Conservation (phyloP, 2,797 vertebrate species). For the Rallus crepitans region DNA sequence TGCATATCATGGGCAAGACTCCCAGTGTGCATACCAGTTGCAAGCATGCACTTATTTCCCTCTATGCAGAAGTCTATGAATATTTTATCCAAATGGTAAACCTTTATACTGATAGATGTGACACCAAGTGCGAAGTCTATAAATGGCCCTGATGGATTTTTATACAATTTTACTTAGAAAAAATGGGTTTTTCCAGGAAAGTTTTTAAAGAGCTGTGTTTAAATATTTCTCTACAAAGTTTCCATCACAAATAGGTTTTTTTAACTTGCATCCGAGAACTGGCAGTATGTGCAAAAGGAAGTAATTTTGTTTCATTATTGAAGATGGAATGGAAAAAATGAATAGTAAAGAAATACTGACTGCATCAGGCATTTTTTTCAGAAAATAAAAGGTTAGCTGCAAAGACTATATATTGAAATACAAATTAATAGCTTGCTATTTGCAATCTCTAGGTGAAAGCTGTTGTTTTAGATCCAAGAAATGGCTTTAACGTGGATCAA, state of each 20-base stretch:
- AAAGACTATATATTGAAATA: neutral
- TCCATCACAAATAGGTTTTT: neutral
- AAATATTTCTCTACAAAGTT: neutral
- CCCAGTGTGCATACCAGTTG: neutral
- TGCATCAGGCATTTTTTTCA: neutral
- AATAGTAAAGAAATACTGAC: neutral
- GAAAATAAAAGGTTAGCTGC: neutral
- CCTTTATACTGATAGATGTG: neutral
- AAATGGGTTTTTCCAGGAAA: neutral
- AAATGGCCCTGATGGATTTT: neutral
- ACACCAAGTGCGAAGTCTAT: neutral
- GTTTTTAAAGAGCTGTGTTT: neutral
- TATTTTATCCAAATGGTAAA: neutral
- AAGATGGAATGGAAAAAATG: neutral
- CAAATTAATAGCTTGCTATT: conserved; percentile 18
- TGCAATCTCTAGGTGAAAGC: conserved; percentile 87
- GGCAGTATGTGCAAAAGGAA: neutral
- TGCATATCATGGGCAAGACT: neutral
- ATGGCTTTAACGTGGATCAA: conserved; percentile 84
- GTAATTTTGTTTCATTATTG: neutral
- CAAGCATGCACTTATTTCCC: neutral
- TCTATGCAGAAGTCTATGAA: neutral
- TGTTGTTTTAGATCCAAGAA: conserved; percentile 87
- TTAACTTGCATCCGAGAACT: neutral
- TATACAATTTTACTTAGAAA: neutral